phyloP scores from a whole-genome alignment of 2,113 vertebrate genomes.

The Laticauda laticaudata region DNA sequence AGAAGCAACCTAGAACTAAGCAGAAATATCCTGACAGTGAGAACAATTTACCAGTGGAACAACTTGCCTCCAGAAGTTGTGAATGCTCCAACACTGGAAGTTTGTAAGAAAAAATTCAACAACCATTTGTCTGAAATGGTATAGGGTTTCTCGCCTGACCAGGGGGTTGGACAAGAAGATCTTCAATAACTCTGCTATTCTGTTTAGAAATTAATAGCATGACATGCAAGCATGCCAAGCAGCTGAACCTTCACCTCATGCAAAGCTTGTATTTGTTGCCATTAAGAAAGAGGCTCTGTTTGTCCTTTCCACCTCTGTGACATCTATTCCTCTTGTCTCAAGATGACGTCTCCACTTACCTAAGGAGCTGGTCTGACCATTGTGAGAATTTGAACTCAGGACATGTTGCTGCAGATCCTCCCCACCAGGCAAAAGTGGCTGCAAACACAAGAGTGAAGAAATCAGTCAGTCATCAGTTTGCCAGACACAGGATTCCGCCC shows the following conservation, averaged over 20 bases:
- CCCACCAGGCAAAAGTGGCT: slow-evolving; percentile 77
- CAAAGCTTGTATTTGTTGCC: background rate
- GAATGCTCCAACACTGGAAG: background rate
- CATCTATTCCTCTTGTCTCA: background rate
- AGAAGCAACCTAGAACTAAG: background rate
- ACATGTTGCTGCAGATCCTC: slow-evolving; percentile 71
- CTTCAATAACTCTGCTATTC: background rate
- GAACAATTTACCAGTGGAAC: background rate
- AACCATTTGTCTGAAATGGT: background rate
- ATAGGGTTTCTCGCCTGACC: background rate
- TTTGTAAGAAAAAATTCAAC: background rate
- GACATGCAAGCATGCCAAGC: too few species aligned
- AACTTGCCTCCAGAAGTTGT: background rate
- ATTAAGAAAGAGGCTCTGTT: background rate
- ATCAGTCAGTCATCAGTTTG: background rate
- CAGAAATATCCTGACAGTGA: background rate
- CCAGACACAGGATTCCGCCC: background rate
- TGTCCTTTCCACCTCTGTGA: background rate
- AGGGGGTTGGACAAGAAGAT: background rate
- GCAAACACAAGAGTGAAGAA: slow-evolving; percentile 8
- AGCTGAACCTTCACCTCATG: background rate
- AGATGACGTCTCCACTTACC: slow-evolving; percentile 61
- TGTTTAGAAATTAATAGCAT: background rate
- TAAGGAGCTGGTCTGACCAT: slow-evolving; percentile 65
- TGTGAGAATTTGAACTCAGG: slow-evolving; percentile 53